Conservation (phyloP, 2,888 invertebrate species). For the Notocelia uddmanniana region DNA sequence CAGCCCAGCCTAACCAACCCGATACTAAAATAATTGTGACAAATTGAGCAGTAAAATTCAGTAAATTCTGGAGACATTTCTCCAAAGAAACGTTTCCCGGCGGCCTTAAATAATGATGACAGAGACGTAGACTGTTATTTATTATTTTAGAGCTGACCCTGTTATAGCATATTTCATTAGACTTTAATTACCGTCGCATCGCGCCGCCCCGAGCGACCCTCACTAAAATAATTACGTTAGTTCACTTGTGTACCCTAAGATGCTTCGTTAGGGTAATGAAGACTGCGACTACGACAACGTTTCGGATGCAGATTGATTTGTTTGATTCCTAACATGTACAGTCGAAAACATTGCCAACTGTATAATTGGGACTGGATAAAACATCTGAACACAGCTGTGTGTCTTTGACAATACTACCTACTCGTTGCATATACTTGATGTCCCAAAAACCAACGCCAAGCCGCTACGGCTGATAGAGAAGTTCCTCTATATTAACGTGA, state of each 20-base stretch:
- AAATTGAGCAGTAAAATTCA: constrained; percentile 43
- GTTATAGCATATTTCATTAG: constrained; percentile 63
- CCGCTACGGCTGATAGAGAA: too few species aligned
- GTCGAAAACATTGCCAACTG: neutral
- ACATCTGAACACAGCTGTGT: neutral
- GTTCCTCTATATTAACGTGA: too few species aligned
- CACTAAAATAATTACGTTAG: constrained; percentile 46
- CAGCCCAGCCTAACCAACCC: constrained; percentile 15
- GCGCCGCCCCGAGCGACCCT: constrained; percentile 33
- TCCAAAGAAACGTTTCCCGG: constrained; percentile 37
- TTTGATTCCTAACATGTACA: neutral
- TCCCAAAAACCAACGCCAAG: too few species aligned
- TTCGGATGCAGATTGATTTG: constrained; percentile 28
- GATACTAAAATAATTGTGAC: constrained; percentile 42
- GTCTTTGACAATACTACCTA: neutral
- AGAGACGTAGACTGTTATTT: constrained; percentile 53
- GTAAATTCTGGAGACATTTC: constrained; percentile 32
- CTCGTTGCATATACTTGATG: neutral
- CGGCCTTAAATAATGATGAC: constrained; percentile 46
- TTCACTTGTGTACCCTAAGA: constrained; percentile 43
- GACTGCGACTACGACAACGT: constrained; percentile 13
- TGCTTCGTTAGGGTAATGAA: constrained; percentile 43
- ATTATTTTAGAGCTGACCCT: constrained; percentile 59
- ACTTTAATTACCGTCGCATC: constrained; percentile 61
- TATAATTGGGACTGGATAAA: neutral